Evolutionary conservation across 2,888 invertebrate genomes (phyloP).

Genomic region (Furcula furcula): DNA sequence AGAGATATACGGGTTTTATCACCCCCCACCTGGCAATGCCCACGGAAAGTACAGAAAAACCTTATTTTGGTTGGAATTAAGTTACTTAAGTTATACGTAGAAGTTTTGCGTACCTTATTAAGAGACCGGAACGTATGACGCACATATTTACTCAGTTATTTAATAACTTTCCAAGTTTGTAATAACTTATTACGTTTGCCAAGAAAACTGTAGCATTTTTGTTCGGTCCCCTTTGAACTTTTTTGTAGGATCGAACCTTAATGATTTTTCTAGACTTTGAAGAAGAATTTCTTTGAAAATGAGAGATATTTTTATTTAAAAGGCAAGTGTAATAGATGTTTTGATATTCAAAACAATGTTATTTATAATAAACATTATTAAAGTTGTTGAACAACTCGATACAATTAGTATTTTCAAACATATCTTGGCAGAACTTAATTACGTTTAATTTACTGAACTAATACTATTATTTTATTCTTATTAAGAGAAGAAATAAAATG

Average conservation of each 20-base stretch:
- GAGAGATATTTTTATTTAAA: too few relatives aligned
- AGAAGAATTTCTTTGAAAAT: too few relatives aligned
- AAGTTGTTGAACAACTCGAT: too few relatives aligned
- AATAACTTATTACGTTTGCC: conserved; percentile 21
- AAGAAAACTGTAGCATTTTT: conserved; percentile 8
- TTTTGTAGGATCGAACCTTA: conserved; percentile 5
- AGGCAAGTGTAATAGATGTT: too few relatives aligned
- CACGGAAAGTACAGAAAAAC: conserved; percentile 36
- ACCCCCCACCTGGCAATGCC: conserved; percentile 47
- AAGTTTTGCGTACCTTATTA: conserved; percentile 39
- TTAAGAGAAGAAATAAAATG: too few relatives aligned
- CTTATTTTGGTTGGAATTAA: conserved; percentile 45
- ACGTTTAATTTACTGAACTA: too few relatives aligned
- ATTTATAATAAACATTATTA: too few relatives aligned
- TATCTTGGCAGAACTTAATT: too few relatives aligned
- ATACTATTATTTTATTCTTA: too few relatives aligned
- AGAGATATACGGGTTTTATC: conserved; percentile 37
- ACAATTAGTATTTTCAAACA: too few relatives aligned
- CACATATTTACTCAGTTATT: conserved; percentile 40
- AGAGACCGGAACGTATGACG: conserved; percentile 35
- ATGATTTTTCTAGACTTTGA: conserved; percentile 16
- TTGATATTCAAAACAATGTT: too few relatives aligned
- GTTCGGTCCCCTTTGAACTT: conserved; percentile 11
- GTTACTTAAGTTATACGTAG: conserved; percentile 41
- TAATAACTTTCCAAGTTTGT: conserved; percentile 43